Evolutionary conservation across 2,113 vertebrate species (phyloP).

Genomic region (Crotophaga sulcirostris): DNA sequence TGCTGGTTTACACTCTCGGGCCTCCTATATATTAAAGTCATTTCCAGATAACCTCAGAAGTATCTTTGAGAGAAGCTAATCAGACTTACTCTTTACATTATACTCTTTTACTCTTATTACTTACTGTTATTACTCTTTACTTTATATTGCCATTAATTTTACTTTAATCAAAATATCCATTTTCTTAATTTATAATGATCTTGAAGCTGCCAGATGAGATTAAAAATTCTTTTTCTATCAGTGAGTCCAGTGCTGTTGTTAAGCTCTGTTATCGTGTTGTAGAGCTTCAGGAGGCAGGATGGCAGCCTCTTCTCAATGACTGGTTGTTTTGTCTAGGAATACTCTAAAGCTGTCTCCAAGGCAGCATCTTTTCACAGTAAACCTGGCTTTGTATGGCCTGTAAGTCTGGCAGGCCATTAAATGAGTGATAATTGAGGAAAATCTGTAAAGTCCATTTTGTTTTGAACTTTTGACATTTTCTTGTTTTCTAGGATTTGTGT

Average conservation of each 20-base stretch:
- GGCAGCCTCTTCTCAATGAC: accelerated
- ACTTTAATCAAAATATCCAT: background rate
- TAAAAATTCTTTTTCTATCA: background rate
- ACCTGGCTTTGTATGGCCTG: background rate
- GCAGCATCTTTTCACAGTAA: background rate
- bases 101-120: too few relatives aligned
- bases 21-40: background rate
- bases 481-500: background rate
- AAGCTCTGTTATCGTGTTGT: background rate
- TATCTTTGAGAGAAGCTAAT: background rate
- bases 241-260: background rate
- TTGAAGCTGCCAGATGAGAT: background rate
- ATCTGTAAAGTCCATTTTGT: background rate
- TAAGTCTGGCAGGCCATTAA: background rate
- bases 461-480: background rate
- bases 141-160: background rate
- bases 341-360: background rate
- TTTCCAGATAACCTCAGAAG: background rate
- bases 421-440: background rate
- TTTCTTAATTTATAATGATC: background rate
- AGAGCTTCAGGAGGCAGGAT: background rate
- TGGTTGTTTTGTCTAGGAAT: background rate
- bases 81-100: background rate
- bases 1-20: background rate
- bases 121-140: too few relatives aligned